Evolutionary conservation across 1,140 invertebrate genomes (phyloP).

Genomic region (Tribolium madens): DNA sequence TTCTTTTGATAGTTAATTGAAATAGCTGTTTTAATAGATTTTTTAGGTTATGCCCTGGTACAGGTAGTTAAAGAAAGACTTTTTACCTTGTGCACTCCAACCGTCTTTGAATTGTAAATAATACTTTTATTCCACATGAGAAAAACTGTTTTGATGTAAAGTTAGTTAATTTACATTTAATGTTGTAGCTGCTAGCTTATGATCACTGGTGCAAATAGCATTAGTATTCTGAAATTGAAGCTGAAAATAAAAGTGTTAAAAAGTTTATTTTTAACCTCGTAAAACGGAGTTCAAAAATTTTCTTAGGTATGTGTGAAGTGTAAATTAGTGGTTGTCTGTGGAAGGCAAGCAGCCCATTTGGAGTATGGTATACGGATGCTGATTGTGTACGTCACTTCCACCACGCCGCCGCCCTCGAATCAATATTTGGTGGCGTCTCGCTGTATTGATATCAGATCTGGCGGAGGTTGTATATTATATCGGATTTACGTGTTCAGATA

Average conservation of each 20-base stretch:
- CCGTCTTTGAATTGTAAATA: neutral
- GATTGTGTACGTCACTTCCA: slow-evolving; percentile 53
- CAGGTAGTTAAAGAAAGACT: too few relatives aligned
- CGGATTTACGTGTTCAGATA: slow-evolving; percentile 60
- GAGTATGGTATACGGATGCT: slow-evolving; percentile 29
- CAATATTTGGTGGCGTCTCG: slow-evolving; percentile 57
- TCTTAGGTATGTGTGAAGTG: neutral
- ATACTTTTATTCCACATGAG: neutral
- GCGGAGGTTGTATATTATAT: slow-evolving; percentile 61
- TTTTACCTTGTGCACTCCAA: neutral
- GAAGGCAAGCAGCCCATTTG: neutral
- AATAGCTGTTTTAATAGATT: too few relatives aligned
- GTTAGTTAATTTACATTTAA: neutral
- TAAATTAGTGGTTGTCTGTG: neutral
- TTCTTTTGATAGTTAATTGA: too few relatives aligned
- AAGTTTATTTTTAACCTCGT: too few relatives aligned
- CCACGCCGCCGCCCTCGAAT: slow-evolving; percentile 51
- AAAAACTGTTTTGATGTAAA: neutral
- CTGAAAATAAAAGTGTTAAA: too few relatives aligned
- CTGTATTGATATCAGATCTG: slow-evolving; percentile 56
- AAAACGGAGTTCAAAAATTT: too few relatives aligned
- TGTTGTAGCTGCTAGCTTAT: neutral
- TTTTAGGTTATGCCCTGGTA: too few relatives aligned
- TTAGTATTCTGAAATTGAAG: neutral
- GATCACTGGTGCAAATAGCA: neutral